These are phyloP conservation scores for Pedionomus torquatus DNA, from an alignment of 2,113 vertebrate genomes.

Conservation along the genomic window DNA sequence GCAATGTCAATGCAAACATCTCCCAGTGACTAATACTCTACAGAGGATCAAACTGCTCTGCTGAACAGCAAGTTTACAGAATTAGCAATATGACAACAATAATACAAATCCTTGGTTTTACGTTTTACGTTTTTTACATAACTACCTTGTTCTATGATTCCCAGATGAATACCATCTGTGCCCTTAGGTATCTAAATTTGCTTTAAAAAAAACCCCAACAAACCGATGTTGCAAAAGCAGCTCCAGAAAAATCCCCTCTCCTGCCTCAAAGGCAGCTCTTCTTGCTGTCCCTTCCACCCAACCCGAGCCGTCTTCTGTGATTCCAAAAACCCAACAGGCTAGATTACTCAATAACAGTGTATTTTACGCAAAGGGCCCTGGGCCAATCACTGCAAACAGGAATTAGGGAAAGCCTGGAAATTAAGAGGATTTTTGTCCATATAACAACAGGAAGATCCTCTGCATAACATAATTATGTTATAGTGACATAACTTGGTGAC, in stretches of 20 bases:
- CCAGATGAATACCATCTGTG: background rate
- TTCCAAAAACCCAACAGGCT: background rate
- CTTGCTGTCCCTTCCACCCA: background rate
- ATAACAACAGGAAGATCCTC: background rate
- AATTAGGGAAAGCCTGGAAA: background rate
- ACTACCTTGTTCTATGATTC: background rate
- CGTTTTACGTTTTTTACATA: too few species aligned
- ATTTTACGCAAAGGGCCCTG: background rate
- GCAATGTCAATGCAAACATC: background rate
- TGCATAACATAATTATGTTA: too few species aligned
- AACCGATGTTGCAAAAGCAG: background rate
- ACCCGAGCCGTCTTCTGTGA: background rate
- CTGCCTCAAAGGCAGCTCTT: background rate
- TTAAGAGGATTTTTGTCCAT: background rate
- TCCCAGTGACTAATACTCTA: background rate
- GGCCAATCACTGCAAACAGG: background rate
- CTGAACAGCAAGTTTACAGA: background rate
- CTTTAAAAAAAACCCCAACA: background rate
- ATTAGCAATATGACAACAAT: background rate
- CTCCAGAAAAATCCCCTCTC: background rate
- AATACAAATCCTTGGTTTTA: background rate
- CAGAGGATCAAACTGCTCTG: background rate
- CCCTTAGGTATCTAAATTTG: background rate
- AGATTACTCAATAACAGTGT: background rate
- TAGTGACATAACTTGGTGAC: background rate